These are phyloP conservation scores for Diorhabda carinulata DNA, from an alignment of 1,140 invertebrate genomes.

Conservation along the genomic window DNA sequence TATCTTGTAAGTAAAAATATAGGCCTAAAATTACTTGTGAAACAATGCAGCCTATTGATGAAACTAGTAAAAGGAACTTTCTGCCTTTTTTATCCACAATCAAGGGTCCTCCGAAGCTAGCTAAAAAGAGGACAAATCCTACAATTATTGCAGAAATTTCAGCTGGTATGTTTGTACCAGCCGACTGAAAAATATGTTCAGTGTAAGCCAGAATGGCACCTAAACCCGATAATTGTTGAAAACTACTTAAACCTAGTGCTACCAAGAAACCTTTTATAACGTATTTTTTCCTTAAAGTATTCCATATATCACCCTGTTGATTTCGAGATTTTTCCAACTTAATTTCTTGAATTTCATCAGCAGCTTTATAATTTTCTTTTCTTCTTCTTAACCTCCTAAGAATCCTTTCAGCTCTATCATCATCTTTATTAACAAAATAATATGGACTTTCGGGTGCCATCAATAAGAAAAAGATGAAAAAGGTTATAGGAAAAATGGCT, in stretches of 20 bases:
- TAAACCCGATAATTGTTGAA: constrained; percentile 74
- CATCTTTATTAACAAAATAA: constrained; percentile 58
- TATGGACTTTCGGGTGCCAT: constrained; percentile 70
- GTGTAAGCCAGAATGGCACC: constrained; percentile 80
- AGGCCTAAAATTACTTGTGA: constrained; percentile 33
- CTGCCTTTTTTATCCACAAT: constrained; percentile 72
- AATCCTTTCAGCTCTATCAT: constrained; percentile 53
- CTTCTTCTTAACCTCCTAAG: constrained; percentile 4
- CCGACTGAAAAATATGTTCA: constrained; percentile 61
- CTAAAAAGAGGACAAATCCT: constrained; percentile 22
- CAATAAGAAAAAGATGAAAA: constrained; percentile 51
- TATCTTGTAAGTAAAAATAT: constrained; percentile 34
- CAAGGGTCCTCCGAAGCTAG: constrained; percentile 22
- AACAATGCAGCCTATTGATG: constrained; percentile 57
- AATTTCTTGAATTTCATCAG: constrained; percentile 14
- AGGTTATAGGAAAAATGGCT: constrained; percentile 49
- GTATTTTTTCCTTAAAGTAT: constrained; percentile 13
- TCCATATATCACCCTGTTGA: constrained; percentile 4
- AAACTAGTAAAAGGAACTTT: constrained; percentile 64
- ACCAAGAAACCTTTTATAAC: constrained; percentile 48
- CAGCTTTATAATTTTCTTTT: not conserved
- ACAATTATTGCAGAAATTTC: constrained; percentile 22
- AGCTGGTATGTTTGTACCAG: constrained; percentile 54
- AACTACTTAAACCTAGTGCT: constrained; percentile 63
- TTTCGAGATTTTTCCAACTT: constrained; percentile 13